Base-by-base conservation (phyloP, 2,797 vertebrate genomes). In the Xenopus petersii region DNA sequence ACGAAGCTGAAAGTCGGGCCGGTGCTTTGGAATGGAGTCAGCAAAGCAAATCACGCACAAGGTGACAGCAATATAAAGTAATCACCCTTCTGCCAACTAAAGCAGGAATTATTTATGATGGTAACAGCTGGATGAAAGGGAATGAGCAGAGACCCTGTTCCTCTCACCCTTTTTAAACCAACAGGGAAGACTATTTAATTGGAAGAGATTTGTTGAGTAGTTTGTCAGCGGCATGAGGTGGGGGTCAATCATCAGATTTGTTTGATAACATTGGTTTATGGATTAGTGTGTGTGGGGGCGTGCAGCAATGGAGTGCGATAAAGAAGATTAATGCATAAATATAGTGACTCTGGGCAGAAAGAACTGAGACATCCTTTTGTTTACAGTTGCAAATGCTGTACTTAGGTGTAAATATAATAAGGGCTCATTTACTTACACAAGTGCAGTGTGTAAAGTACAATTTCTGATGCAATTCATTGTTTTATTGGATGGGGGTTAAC, bases 71-170 rank as follows among this genome's bases (percentile, higher is more conserved):
- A 83, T 83, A 82, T 51, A 85, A 76, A 84, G 81, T 70, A 82
- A 83, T 83, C 83, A 79, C 77, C 86, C 16, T 2, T 85, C 77
- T 59, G 64, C n/a, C 71, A 73, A 30, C 81, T 64, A 73, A 80
- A 82, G 75, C 63, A 70, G 76, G 84, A 92, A 93, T 94, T 91
- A 92, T 86, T 93, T 85, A 86, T 89, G 83, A 72, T 4, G 26
- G 79, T 91, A 90, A 90, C 88, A 92, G 91, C 92, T 90, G 42
- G 80, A 82, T 83, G 54, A 74, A 85, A 85, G 83, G 80, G 47
- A 59, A 71, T 36, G 64, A 61, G 65, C 58, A 51, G 59, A 75
- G 67, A 58, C 17, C 10, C 26, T 81, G 66, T 69, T 79, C 80
- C 81, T 79, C 74, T 77, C 67, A 42, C 62, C 58, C 69, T 80